phyloP scores from a whole-genome alignment of 2,797 vertebrate species.

The Phoeniculus purpureus region DNA sequence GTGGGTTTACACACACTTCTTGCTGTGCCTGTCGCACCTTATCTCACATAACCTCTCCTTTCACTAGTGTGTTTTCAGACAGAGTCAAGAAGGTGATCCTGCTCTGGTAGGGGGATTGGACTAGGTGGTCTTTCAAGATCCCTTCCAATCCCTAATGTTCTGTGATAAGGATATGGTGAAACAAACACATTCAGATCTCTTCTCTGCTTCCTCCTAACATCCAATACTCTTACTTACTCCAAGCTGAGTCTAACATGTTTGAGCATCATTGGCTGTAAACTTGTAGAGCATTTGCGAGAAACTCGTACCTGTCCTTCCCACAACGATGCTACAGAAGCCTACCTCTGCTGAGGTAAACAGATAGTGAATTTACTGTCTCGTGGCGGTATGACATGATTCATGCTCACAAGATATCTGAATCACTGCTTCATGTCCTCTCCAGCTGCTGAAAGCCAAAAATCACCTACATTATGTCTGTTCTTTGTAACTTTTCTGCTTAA shows the following conservation, averaged over 20 bases:
- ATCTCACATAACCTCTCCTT: not conserved
- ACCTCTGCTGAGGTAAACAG: slow-evolving; percentile 12
- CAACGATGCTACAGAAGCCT: not conserved
- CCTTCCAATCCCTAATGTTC: no score
- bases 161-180: not conserved
- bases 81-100: not conserved
- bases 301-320: not conserved
- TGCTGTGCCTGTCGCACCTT: not conserved
- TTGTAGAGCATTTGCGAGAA: not conserved
- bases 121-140: no score
- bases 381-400: slow-evolving; percentile 8
- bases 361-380: not conserved
- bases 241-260: not conserved
- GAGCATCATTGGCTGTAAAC: not conserved
- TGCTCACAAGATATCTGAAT: slow-evolving; percentile 53
- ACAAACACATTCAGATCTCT: not conserved
- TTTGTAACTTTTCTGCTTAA: not conserved
- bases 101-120: no score
- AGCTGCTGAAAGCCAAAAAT: slow-evolving; percentile 43
- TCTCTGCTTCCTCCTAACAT: not conserved
- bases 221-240: not conserved
- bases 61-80: not conserved
- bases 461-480: not conserved
- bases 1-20: not conserved
- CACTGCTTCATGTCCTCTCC: slow-evolving; percentile 22